phyloP scores from a whole-genome alignment of 2,797 vertebrate genomes.

The Sternotherus odoratus region DNA sequence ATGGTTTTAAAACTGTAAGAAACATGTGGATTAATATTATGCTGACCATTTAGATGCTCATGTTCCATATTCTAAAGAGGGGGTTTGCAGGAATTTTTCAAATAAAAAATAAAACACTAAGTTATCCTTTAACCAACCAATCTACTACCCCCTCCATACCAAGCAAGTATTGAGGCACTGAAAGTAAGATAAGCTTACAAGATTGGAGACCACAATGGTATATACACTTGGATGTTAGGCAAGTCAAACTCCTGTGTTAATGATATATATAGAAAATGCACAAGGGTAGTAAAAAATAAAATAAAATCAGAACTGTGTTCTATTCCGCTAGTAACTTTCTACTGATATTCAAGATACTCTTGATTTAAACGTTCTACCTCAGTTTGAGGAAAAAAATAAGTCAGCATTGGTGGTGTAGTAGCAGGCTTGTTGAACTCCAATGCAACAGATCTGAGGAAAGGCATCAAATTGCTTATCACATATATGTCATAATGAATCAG shows the following conservation, averaged over 20 bases:
- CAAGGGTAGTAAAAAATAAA: not conserved
- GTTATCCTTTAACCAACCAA: not conserved
- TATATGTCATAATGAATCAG: not conserved
- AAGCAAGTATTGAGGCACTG: not conserved
- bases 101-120: not conserved
- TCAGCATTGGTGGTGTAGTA: not conserved
- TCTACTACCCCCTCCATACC: not conserved
- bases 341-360: not conserved
- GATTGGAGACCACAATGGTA: not conserved
- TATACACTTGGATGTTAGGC: not conserved
- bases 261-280: not conserved
- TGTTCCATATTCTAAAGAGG: not conserved
- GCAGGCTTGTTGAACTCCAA: not conserved
- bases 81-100: not conserved
- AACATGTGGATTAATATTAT: not conserved
- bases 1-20: constrained; percentile 94
- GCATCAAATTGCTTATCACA: not conserved
- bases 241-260: not conserved
- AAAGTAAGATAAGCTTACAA: not conserved
- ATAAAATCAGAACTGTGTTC: not conserved
- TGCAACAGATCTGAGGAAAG: not conserved
- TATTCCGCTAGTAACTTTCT: not conserved
- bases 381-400: not conserved
- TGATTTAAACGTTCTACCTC: not conserved
- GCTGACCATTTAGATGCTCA: not conserved